Evolutionary conservation across 2,888 invertebrate species (phyloP), one percentile per base, ranked within the genome.

Genomic region (Troilus luridus): DNA sequence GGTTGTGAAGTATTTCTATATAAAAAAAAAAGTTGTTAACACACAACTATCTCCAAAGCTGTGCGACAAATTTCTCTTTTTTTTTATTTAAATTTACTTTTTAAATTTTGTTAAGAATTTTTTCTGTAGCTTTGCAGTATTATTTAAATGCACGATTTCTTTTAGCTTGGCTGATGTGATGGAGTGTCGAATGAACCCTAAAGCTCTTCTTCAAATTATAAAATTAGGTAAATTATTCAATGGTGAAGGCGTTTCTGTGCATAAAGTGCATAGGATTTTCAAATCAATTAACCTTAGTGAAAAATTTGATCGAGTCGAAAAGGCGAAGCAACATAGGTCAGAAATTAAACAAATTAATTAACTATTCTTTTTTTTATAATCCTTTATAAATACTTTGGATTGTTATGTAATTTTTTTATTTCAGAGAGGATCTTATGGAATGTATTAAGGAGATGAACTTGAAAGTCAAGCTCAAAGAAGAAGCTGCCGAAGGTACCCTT

Each of bases 161-260:
- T 81, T 81, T 54, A 81, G 81, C 10, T 81, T 81, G 14, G n/a
- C 54, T 11, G 54, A 81, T 7, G 9, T 81, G 24, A 81, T 81
- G 81, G 54, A 81, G 19, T 81, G 21, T 19, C 81, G 54, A 14
- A 21, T 54, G 11, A 81, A 81, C 54, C 19, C 81, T 0, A 81
- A 81, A 81, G 11, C 81, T 54, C 81, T 81, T 81, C 54, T 54
- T 21, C 81, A 81, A 41, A 54, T 81, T 10, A 81, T 81, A 21
- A 54, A 81, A 54, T 81, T 81, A 81, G 81, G 81, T 54, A 81
- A 81, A 81, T 19, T 81, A 54, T 81, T 12, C 54, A 41, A 54
- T 11, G 81, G 81, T 21, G 81, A 54, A 19, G 81, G 81, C 54
- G 81, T 81, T 54, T 54, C 81, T 27, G 21, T 54, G 8, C 81